Evolutionary conservation across 2,113 vertebrate genomes (phyloP).

Genomic region (Tympanuchus pallidicinctus): DNA sequence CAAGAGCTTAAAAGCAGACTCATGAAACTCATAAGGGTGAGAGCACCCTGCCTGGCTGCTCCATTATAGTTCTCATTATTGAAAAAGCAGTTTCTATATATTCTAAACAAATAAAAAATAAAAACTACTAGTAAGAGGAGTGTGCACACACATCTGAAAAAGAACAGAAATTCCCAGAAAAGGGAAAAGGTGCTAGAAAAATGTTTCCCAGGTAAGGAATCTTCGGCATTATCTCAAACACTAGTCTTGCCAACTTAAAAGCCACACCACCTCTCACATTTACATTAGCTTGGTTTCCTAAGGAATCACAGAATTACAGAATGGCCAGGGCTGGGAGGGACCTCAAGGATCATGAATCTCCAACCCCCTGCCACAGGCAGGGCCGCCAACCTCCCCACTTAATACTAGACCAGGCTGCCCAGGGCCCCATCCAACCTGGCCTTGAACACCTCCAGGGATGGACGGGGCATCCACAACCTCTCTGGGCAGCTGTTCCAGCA

Average conservation of each 20-base stretch:
- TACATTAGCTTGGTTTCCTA: slow-evolving; percentile 42
- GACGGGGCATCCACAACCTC: too few relatives aligned
- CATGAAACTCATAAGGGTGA: background rate
- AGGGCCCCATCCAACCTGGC: too few relatives aligned
- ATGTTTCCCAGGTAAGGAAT: slow-evolving; percentile 29
- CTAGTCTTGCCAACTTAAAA: slow-evolving; percentile 3
- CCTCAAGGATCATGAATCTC: too few relatives aligned
- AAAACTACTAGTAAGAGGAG: background rate
- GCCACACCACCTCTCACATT: slow-evolving; percentile 1
- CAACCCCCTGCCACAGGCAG: too few relatives aligned
- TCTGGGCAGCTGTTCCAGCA: too few relatives aligned
- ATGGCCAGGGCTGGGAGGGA: too few relatives aligned
- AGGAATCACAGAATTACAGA: background rate
- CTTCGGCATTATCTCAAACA: background rate
- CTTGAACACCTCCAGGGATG: too few relatives aligned
- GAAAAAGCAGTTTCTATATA: background rate
- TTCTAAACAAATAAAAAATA: background rate
- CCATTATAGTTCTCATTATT: background rate
- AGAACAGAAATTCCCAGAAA: background rate
- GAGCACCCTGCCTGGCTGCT: slow-evolving; percentile 9
- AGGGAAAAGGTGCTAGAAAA: slow-evolving; percentile 17
- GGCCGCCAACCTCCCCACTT: too few relatives aligned
- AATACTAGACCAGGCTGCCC: too few relatives aligned
- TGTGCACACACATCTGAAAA: background rate
- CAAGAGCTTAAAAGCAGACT: slow-evolving; percentile 37